phyloP scores from a whole-genome alignment of 1,140 invertebrate species.

The Nixonia krombeini region DNA sequence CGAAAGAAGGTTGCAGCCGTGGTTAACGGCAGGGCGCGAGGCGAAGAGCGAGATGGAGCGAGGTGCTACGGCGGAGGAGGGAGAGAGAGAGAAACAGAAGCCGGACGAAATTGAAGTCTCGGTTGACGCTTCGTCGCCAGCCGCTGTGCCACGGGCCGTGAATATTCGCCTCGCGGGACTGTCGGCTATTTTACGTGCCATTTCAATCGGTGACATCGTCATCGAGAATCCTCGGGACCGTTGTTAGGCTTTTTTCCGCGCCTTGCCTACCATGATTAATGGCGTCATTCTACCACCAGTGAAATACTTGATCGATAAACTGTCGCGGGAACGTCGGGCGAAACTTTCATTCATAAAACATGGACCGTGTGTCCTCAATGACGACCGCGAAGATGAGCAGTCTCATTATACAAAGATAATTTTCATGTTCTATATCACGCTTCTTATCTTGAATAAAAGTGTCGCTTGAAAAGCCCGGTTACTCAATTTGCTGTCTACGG shows the following conservation, averaged over 20 bases:
- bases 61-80: no score
- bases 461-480: no score
- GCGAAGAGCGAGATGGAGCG: background rate
- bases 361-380: no score
- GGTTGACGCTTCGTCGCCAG: conserved; percentile 3
- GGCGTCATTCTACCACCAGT: conserved; percentile 13
- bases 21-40: no score
- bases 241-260: conserved; percentile 13
- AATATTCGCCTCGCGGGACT: conserved; percentile 61
- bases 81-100: background rate
- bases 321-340: no score
- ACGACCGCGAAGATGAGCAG: no score
- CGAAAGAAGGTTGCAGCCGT: no score
- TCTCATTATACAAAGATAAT: no score
- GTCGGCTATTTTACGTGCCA: conserved; percentile 64
- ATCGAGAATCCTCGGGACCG: conserved; percentile 25
- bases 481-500: no score
- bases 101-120: conserved; percentile 12
- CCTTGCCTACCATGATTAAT: conserved; percentile 27
- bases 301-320: conserved; percentile 11
- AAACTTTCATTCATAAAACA: no score
- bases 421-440: no score
- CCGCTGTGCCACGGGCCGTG: conserved; percentile 12
- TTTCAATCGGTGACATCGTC: conserved; percentile 65
- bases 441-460: no score